A percentile compares a stretch with the other conserved stretches of the same genome.
phyloP scores from a whole-genome alignment of 23 tunicate species.

The Aplidium turbinatum region DNA sequence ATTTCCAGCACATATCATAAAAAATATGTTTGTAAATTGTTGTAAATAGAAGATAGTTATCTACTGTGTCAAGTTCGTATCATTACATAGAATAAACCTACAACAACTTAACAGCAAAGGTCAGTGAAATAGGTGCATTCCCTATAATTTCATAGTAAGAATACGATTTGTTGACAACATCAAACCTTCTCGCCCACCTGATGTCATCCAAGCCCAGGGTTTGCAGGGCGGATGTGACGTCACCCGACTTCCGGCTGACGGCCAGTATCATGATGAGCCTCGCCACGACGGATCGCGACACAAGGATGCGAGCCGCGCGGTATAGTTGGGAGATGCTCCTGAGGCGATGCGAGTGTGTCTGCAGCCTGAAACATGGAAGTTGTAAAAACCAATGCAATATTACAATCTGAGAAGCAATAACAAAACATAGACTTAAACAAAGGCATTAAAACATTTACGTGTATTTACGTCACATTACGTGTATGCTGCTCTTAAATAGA shows the following conservation, averaged over 20 bases:
- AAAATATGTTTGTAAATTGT: no score
- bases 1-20: no score
- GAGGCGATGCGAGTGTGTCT: constrained; percentile 18
- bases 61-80: background rate
- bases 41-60: background rate
- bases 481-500: no score
- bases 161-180: no score
- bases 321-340: constrained; percentile 12
- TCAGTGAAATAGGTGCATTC: no score
- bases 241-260: constrained; percentile 52
- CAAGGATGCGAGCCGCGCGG: constrained; percentile 22
- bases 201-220: constrained; percentile 73
- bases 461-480: no score
- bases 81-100: background rate
- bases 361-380: constrained; percentile 9
- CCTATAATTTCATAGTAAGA: no score
- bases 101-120: no score
- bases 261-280: constrained; percentile 63
- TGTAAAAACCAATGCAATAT: background rate
- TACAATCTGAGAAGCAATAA: no score
- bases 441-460: no score
- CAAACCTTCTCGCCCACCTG: no score
- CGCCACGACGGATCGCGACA: constrained; percentile 62
- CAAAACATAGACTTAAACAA: no score
- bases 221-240: constrained; percentile 58